Evolutionary conservation across 1,140 invertebrate genomes (phyloP), one percentile per base, ranked within the genome.

Genomic region (Hermetia illucens): DNA sequence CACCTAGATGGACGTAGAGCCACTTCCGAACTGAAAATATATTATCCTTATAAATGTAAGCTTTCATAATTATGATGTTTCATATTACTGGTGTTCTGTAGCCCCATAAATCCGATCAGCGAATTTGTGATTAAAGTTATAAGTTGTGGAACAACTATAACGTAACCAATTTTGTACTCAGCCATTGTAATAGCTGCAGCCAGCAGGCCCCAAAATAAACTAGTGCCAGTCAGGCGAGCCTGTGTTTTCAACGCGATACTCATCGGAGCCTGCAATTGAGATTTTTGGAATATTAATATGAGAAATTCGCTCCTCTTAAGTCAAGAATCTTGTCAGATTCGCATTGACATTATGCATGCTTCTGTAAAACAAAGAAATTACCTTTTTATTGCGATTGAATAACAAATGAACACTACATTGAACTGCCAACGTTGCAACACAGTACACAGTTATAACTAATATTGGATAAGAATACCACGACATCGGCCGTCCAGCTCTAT

Each of bases 181-280:
- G 55, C 45, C 38, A 61, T 43, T 5, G 70, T 69, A 33, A 63
- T 45, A 6, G 61, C 16, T 15, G 65, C 36, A 4, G 70, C 43
- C 5, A 70, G 20, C 4, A 64, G 16, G 5, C 63, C 56, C 68
- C 62, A 73, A 16, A 70, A 51, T 22, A 68, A 40, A 42, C 65
- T 45, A 16, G 49, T 42, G 22, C 53, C 44, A 41, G 53, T 50
- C 5, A 45, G 43, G 39, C 62, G 51, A 16, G 61, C 44, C 39
- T 55, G 50, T 10, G 44, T 40, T 45, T 50, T 38, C 13, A 47
- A 31, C 21, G 34, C 42, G 12, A 42, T 17, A 36, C 42, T 48
- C 8, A 49, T n/a, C 15, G 43, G 40, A 20, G 35, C 19, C 36
- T 49, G 12, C 18, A 33, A 33, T 17, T 5, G 16, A 31, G 5